Base-by-base conservation (phyloP, 2,113 vertebrate genomes). In the Artemisiospiza belli region DNA sequence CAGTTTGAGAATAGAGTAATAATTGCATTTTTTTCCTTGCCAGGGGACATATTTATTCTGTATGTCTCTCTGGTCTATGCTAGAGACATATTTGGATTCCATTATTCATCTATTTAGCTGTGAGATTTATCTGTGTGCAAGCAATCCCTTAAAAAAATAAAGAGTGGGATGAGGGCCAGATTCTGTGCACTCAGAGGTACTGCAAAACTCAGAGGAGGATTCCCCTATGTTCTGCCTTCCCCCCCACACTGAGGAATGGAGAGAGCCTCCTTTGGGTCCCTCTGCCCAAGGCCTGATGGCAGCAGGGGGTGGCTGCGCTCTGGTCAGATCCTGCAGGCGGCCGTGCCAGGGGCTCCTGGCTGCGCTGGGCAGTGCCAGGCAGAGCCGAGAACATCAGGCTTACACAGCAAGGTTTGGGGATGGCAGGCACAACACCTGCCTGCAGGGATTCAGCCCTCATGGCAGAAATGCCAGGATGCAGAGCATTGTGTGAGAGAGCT, bases 1-100 rank as follows among this genome's bases (percentile, higher is more conserved):
- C 41, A 67, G 2, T 92, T 79, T 79, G 44, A 46, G 37, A 78
- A 25, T 57, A 18, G 23, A 84, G 10, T 68, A 82, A 61, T 62
- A 74, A 51, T 44, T 63, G 35, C 27, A 14, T 72, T 86, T 94
- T 70, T 63, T 76, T 83, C 51, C 31, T 89, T 89, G 80, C 52
- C 14, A 27, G 44, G 51, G 54, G 23, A 17, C 88, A 63, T 62
- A n/a, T 91, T 92, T 94, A 59, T 83, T 70, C 44, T 81, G 24
- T 89, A 24, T 28, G 9, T 82, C 47, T 79, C 47, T 67, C 41
- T 68, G 77, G 78, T 88, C 74, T 78, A 59, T 82, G 22, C 73
- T 86, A 55, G 57, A 55, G 68, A 73, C 27, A 15, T 77, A 76
- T 84, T 94, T 1, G 3, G n/a, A 75, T 90, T 79, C 21, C 1